Evolutionary conservation across 2,888 invertebrate species (phyloP).

Genomic region (Coecobrya sp.): DNA sequence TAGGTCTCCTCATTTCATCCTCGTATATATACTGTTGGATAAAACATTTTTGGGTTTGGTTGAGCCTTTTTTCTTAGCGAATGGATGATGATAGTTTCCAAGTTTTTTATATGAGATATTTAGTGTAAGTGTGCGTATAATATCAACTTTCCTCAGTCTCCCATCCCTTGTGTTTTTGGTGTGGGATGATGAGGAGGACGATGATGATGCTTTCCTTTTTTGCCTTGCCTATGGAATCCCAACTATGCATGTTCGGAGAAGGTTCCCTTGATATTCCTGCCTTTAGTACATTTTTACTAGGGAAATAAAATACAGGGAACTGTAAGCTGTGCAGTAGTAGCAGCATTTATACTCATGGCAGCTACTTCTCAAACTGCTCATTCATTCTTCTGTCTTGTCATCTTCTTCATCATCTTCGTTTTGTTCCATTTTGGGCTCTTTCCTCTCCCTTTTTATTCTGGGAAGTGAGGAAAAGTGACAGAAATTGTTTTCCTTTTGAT

Average conservation of each 20-base stretch:
- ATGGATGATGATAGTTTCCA: constrained; percentile 8
- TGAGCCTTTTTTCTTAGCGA: neutral
- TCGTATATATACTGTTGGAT: constrained; percentile 4
- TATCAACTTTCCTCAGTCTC: neutral
- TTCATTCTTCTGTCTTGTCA: constrained; percentile 71
- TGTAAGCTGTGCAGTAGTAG: neutral
- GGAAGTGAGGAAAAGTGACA: constrained; percentile 67
- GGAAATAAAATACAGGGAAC: constrained; percentile 15
- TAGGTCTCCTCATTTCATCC: constrained; percentile 21
- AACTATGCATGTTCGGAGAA: constrained; percentile 31
- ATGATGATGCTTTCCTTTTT: neutral
- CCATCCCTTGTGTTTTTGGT: neutral
- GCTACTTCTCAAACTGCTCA: constrained; percentile 50
- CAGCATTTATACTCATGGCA: constrained; percentile 17
- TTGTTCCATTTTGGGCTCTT: constrained; percentile 58
- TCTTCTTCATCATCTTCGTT: constrained; percentile 67
- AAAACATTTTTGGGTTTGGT: constrained; percentile 23
- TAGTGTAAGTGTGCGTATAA: constrained; percentile 26
- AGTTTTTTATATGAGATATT: constrained; percentile 39
- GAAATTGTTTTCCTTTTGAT: constrained; percentile 71
- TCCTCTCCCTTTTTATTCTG: constrained; percentile 49
- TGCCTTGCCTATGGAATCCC: constrained; percentile 23
- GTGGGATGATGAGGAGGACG: constrained; percentile 6
- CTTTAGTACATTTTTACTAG: neutral
- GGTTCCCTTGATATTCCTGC: neutral